Evolutionary conservation across 1,140 invertebrate genomes (phyloP), one percentile per base, ranked within the genome.

Genomic region (Drosophila ironensis): DNA sequence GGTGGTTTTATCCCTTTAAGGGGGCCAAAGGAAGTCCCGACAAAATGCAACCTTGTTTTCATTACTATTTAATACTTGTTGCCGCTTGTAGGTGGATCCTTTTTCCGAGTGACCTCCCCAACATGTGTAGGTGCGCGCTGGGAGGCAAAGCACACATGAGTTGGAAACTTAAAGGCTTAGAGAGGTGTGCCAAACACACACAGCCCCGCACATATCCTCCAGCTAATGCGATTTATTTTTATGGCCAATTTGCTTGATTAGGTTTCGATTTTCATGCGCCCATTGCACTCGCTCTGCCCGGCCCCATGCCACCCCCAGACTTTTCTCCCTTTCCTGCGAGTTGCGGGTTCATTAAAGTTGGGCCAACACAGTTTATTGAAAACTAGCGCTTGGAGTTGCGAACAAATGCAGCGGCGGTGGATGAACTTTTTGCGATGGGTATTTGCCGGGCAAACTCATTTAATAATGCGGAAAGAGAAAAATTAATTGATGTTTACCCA

Each of bases 171-270:
- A 70, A 82, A 77, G 77, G 77, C 72, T 82, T 72, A 61, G 60
- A 61, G 59, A 71, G 57, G 69, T 70, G 69, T 70, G 77, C 47
- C 50, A 60, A 40, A 42, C 54, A 56, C 69, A 42, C 60, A 41
- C 16, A 46, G 14, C n/a, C 33, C 17, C 47, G 20, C 47, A 25
- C 41, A 51, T 35, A 45, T 45, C 47, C 57, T 28, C 50, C 63
- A 52, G 46, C 73, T 84, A 86, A 84, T 86, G 74, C 78, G 80
- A 86, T 84, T 84, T 84, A 86, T 84, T 86, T 84, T 84, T 84
- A 84, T 84, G 78, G 78, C 74, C 78, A 84, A 84, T 84, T 86
- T 86, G 78, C 80, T 86, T 84, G 78, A 84, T 84, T 86, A 86
- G 78, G 73, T 84, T 84, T 84, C 78, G 78, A 82, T 82, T 84